phyloP scores from a whole-genome alignment of 92 coral and sea anemone genomes.

The Actinernus sp. region DNA sequence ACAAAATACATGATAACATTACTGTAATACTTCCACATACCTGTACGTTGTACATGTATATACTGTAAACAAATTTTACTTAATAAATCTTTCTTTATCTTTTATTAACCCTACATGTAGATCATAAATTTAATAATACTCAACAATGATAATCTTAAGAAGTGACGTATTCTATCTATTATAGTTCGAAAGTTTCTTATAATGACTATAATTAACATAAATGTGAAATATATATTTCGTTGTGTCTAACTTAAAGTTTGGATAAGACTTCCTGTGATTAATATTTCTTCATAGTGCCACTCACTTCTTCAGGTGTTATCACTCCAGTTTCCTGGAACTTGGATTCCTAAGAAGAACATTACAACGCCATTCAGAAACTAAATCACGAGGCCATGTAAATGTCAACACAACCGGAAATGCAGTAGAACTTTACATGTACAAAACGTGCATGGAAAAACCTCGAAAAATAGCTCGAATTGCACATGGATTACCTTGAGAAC shows the following conservation, averaged over 20 bases:
- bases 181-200: too few relatives aligned
- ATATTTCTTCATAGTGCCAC: slow-evolving; percentile 11
- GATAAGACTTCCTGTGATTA: too few relatives aligned
- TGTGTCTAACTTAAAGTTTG: too few relatives aligned
- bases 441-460: neutral
- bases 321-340: slow-evolving; percentile 99
- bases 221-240: too few relatives aligned
- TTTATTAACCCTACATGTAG: too few relatives aligned
- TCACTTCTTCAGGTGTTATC: slow-evolving; percentile 97
- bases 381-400: neutral
- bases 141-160: neutral
- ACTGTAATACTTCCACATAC: too few relatives aligned
- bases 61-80: too few relatives aligned
- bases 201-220: neutral
- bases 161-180: neutral
- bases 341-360: slow-evolving; percentile 75
- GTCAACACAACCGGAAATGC: neutral
- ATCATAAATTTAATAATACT: too few relatives aligned
- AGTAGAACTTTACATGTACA: neutral
- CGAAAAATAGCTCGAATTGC: neutral
- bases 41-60: too few relatives aligned
- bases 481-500: slow-evolving; percentile 79
- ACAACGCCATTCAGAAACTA: neutral
- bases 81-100: too few relatives aligned
- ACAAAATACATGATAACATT: too few relatives aligned